Conservation (phyloP, 1,140 invertebrate species). For the Drosophila watanabei region DNA sequence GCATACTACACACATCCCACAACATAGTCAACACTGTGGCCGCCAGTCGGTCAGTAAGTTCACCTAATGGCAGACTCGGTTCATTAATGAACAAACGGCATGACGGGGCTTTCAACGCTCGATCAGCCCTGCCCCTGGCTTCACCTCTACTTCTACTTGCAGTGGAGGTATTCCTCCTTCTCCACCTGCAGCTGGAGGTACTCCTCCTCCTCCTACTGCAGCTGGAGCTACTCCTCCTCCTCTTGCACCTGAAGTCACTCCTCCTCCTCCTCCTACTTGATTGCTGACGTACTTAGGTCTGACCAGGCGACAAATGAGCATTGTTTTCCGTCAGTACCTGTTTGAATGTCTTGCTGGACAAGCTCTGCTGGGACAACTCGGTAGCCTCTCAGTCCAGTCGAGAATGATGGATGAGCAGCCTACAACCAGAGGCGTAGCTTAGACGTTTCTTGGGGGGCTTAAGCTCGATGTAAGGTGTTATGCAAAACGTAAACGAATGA, state of each 20-base stretch:
- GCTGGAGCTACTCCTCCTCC: neutral
- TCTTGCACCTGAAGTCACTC: neutral
- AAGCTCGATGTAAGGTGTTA: conserved; percentile 6
- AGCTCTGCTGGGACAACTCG: conserved; percentile 4
- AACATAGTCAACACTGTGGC: conserved; percentile 2
- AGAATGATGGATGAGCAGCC: conserved; percentile 60
- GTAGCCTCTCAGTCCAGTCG: conserved; percentile 27
- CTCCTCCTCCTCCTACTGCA: neutral
- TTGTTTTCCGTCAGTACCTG: conserved; percentile 37
- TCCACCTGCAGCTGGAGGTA: too few species aligned
- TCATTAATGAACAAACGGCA: conserved; percentile 68
- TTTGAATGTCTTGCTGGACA: conserved; percentile 12
- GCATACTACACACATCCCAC: neutral
- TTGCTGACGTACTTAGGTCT: conserved; percentile 24
- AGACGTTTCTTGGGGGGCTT: neutral
- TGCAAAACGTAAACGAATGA: conserved; percentile 32
- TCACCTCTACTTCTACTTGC: neutral
- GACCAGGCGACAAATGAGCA: conserved; percentile 59
- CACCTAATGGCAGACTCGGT: conserved; percentile 63
- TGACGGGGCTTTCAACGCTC: conserved; percentile 60
- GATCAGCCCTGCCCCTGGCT: conserved; percentile 15
- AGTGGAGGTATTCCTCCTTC: neutral
- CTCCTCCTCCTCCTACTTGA: conserved; percentile 4
- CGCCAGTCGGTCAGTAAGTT: conserved; percentile 31
- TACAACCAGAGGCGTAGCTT: conserved; percentile 28